Base-by-base conservation (phyloP, 1,140 invertebrate species). In the Maniola jurtina region DNA sequence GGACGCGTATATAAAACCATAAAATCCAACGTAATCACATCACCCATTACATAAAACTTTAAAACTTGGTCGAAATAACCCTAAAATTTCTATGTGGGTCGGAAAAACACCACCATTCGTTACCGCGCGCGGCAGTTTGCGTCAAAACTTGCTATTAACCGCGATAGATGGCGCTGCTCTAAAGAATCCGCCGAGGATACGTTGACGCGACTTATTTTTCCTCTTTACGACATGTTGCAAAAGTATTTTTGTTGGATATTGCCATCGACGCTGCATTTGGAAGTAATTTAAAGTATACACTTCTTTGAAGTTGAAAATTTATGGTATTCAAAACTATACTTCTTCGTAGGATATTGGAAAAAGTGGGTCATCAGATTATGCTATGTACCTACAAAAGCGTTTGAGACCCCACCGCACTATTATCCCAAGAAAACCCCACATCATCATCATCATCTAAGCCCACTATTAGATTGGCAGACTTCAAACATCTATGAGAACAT, bases 101-200 rank as follows among this genome's bases (percentile, higher is more conserved):
- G 68, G 68, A 79, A 84, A 83, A 85, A 83, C 75, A 82, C 66
- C 63, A 56, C 62, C 68, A 61, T 83, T 72, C 60, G 64, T 77
- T 68, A 73, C 74, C 47, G 70, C 10, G 56, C 42, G 60, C 38
- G 54, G 81, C 70, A 80, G 76, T 81, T 81, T 74, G 76, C 60
- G 84, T 86, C 81, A 80, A 77, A 82, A 83, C 59, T 79, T 66
- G 64, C 81, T 77, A 84, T 83, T 85, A 85, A 68, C 67, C 25
- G 66, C 73, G 80, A 88, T 86, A 88, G 86, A 88, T 88, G 86
- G 86, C 83, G 78, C 59, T 81, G 74, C 76, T 72, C 71, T 61
- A 76, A 81, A 81, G 76, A 75, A 80, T 79, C 75, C 68, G 11
- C 25, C 65, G 40, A 68, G 61, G 58, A 59, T 57, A 76, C 72